Evolutionary conservation across 2,888 invertebrate species (phyloP).

Genomic region (Cerastis leucographa): DNA sequence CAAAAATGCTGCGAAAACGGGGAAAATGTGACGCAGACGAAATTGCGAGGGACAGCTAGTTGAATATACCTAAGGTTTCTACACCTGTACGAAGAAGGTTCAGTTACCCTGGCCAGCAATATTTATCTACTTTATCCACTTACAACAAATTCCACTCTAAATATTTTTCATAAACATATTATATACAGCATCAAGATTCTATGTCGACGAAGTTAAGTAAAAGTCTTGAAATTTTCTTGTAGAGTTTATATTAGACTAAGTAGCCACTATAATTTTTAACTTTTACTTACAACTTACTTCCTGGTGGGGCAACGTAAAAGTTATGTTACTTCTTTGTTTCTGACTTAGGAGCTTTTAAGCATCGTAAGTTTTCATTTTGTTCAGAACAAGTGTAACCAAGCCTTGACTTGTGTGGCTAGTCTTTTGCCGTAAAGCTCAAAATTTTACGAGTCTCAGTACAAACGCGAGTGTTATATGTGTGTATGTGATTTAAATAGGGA

Average conservation of each 20-base stretch:
- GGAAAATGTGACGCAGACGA: too few relatives aligned
- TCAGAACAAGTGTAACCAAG: constrained; percentile 43
- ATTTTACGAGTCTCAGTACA: constrained; percentile 43
- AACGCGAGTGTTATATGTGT: constrained; percentile 48
- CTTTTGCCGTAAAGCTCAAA: constrained; percentile 49
- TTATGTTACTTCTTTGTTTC: constrained; percentile 66
- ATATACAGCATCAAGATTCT: constrained; percentile 27
- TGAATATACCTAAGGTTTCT: too few relatives aligned
- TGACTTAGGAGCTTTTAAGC: constrained; percentile 60
- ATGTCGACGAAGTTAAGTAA: constrained; percentile 44
- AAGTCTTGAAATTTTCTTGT: constrained; percentile 49
- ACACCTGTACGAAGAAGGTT: neutral
- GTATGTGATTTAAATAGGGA: constrained; percentile 21
- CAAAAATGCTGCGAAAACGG: too few relatives aligned
- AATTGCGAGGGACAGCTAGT: too few relatives aligned
- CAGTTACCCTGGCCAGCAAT: neutral
- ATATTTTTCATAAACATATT: constrained; percentile 7
- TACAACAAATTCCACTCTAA: neutral
- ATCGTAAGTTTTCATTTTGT: constrained; percentile 63
- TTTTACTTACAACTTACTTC: constrained; percentile 56
- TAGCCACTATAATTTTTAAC: constrained; percentile 63
- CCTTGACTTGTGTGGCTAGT: constrained; percentile 25
- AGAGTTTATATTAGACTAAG: constrained; percentile 59
- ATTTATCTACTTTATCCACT: neutral
- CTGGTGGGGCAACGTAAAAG: constrained; percentile 55